Evolutionary conservation across 2,113 vertebrate genomes (phyloP).

Genomic region (Mastomys coucha): DNA sequence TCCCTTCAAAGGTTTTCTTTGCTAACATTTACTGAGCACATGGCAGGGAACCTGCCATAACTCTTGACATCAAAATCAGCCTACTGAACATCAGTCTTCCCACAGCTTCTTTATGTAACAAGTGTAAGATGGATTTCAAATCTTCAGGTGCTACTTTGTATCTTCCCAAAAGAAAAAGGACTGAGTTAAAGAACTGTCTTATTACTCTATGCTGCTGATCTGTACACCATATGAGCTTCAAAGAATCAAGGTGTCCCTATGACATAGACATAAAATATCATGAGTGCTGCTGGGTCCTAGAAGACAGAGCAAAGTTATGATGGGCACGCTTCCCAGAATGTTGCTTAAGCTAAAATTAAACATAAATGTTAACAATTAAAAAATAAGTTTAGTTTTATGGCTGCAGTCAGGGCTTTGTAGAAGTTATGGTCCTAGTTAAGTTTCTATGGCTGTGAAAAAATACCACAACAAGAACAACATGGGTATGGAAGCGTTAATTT

Average conservation of each 20-base stretch:
- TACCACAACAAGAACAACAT: background rate
- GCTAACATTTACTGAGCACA: background rate
- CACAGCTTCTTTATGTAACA: background rate
- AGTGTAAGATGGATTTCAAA: background rate
- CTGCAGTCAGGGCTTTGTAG: background rate
- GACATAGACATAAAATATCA: background rate
- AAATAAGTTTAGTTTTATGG: background rate
- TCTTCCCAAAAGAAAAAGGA: slow-evolving; percentile 2
- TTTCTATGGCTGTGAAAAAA: background rate
- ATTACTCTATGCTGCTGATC: background rate
- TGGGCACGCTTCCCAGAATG: background rate
- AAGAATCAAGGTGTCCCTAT: background rate
- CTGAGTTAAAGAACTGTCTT: background rate
- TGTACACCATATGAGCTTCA: background rate
- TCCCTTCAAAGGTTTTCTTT: background rate
- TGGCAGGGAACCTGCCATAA: background rate
- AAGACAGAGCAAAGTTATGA: background rate
- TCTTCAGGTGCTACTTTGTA: background rate
- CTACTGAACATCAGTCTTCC: background rate
- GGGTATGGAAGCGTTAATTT: background rate
- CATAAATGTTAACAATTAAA: background rate
- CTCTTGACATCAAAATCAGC: background rate
- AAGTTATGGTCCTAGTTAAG: too few species aligned
- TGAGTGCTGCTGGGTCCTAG: background rate
- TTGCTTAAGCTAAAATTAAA: background rate